A percentile compares a stretch with the other conserved stretches of the same genome.
Evolutionary conservation across 1,140 invertebrate species (phyloP).

Genomic region (Apis florea): DNA sequence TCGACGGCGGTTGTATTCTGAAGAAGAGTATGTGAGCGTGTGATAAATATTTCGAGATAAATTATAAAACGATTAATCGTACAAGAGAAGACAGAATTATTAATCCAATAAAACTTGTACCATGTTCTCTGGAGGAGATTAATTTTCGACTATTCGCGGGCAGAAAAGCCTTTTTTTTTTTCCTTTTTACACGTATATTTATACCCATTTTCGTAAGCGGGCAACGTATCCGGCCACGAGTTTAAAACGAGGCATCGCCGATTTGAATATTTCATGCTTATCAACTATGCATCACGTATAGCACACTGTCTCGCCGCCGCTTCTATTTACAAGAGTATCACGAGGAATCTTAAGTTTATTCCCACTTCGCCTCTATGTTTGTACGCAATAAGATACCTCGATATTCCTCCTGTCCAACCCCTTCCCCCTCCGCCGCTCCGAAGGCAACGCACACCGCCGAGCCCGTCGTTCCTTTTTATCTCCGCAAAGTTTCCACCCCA

Average conservation of each 20-base stretch:
- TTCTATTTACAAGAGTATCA: constrained; percentile 63
- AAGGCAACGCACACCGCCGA: constrained; percentile 67
- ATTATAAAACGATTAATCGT: too few species aligned
- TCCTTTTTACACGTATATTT: too few species aligned
- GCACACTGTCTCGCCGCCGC: constrained; percentile 29
- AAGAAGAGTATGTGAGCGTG: too few species aligned
- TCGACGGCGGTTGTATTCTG: too few species aligned
- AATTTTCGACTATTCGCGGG: constrained; percentile 7
- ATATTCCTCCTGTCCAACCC: constrained; percentile 74
- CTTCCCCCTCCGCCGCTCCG: constrained; percentile 66
- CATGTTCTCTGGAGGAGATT: not conserved
- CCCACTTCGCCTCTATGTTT: constrained; percentile 78
- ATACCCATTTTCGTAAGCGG: constrained; percentile 15
- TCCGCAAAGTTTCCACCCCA: constrained; percentile 81
- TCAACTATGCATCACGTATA: constrained; percentile 53
- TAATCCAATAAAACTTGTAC: too few species aligned
- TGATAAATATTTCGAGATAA: too few species aligned
- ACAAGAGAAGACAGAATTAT: too few species aligned
- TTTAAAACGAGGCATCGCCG: constrained; percentile 35
- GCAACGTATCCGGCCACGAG: constrained; percentile 2
- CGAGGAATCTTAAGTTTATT: constrained; percentile 76
- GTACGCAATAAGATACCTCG: constrained; percentile 79
- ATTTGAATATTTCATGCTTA: constrained; percentile 56
- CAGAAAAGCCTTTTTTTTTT: not conserved
- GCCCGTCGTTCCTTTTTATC: constrained; percentile 81